Evolutionary conservation across 2,797 vertebrate species (phyloP), one percentile per base, ranked within the genome.

Genomic region (Chromobotia macracanthus): DNA sequence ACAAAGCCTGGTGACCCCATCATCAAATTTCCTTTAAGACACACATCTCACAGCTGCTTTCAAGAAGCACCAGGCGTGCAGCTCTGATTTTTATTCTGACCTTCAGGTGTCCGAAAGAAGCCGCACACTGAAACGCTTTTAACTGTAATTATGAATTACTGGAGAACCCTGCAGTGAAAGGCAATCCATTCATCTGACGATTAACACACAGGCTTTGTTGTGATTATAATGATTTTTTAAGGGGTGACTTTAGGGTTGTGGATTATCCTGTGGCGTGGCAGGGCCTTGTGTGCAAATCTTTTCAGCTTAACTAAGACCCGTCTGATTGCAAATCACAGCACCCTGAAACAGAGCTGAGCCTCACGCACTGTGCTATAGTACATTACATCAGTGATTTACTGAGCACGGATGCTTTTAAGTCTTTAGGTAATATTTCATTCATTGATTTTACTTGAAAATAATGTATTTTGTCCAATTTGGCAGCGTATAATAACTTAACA

Each of bases 111-210:
- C 84, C 76, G 73, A 83, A 76, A 48, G n/a, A 7, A 55, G 48
- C 25, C 8, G 7, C 68, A 18, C 21, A 9, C 61, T 11, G 3
- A 19, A 50, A n/a, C 3, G 12, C 50, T 61, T 72, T 50, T 85
- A 67, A 51, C 70, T 38, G 81, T 75, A 67, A 80, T 80, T 78
- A 77, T 44, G 51, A 78, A 78, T 78, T 64, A 67, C 60, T 56
- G 83, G 69, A 51, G 82, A 85, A 82, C 80, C 78, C 65, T 18
- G 3, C 19, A 65, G 82, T 64, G 82, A 82, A 85, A 23, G 21
- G 60, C 84, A 85, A 86, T 91, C 80, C 84, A 84, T 81, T 87
- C 69, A 1, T 83, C 48, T 74, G 87, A 80, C 63, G 65, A 87
- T 84, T 83, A 76, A 78, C 82, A 86, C 81, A 75, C 77, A 58